phyloP scores from a whole-genome alignment of 2,888 invertebrate species.

The Macrosiphum euphorbiae region DNA sequence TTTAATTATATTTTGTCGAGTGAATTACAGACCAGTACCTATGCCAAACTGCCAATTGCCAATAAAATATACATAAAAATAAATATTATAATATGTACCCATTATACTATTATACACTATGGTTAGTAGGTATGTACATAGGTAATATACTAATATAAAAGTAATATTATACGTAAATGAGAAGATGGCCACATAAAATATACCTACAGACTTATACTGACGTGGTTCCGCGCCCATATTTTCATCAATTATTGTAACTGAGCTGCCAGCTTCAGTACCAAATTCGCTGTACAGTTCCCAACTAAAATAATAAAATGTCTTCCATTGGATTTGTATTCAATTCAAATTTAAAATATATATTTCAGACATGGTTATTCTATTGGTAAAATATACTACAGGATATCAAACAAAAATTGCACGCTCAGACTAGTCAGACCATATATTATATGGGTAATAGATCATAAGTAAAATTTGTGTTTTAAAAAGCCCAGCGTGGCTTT shows the following conservation, averaged over 20 bases:
- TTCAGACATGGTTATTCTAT: background rate
- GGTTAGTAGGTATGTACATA: no score
- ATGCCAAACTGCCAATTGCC: background rate
- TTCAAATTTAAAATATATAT: background rate
- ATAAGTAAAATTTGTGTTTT: background rate
- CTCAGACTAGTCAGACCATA: background rate
- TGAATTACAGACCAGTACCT: background rate
- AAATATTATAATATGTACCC: background rate
- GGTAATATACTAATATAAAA: no score
- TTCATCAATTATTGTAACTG: background rate
- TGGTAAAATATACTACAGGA: background rate
- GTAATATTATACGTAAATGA: no score
- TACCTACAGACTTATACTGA: no score
- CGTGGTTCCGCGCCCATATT: background rate
- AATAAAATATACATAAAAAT: background rate
- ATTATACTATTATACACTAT: no score
- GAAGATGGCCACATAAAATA: no score
- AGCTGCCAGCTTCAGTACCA: background rate
- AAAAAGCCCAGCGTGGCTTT: background rate
- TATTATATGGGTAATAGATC: background rate
- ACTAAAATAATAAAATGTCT: background rate
- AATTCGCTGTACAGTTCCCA: background rate
- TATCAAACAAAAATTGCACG: background rate
- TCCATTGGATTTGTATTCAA: background rate
- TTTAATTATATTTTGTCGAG: background rate